A percentile compares a stretch with the other conserved stretches of the same genome.
These are phyloP conservation scores for Pammene fasciana DNA, from an alignment of 2,888 invertebrate genomes.

Conservation along the genomic window DNA sequence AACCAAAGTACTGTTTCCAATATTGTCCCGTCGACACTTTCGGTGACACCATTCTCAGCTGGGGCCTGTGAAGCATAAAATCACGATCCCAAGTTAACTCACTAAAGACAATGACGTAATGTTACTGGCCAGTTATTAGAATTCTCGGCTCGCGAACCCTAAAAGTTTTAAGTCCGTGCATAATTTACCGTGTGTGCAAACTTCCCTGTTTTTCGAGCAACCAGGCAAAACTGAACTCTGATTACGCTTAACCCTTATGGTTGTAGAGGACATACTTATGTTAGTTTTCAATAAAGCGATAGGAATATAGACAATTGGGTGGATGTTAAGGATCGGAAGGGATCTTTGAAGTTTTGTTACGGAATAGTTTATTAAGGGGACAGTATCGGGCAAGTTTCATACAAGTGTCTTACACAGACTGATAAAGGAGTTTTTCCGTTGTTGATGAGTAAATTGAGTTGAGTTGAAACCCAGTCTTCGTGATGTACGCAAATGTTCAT, in stretches of 20 bases:
- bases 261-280: neutral
- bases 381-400: conserved; percentile 1
- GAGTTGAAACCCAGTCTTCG: too few species aligned
- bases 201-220: neutral
- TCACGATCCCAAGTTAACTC: neutral
- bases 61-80: neutral
- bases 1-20: too few species aligned
- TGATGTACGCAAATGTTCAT: too few species aligned
- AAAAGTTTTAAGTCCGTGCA: conserved; percentile 56
- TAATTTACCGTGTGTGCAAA: conserved; percentile 52
- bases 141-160: conserved; percentile 20
- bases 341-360: conserved; percentile 24
- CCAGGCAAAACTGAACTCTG: neutral
- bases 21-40: too few species aligned
- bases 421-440: conserved; percentile 1
- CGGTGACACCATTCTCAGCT: too few species aligned
- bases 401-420: conserved; percentile 4
- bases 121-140: conserved; percentile 5
- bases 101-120: neutral
- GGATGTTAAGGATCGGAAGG: neutral
- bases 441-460: too few species aligned
- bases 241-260: neutral
- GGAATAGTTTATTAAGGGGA: conserved; percentile 24
- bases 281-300: neutral
- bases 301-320: neutral